These are phyloP conservation scores for Porites australiensis DNA, from an alignment of 64 coral and sea anemone species.

Conservation along the genomic window DNA sequence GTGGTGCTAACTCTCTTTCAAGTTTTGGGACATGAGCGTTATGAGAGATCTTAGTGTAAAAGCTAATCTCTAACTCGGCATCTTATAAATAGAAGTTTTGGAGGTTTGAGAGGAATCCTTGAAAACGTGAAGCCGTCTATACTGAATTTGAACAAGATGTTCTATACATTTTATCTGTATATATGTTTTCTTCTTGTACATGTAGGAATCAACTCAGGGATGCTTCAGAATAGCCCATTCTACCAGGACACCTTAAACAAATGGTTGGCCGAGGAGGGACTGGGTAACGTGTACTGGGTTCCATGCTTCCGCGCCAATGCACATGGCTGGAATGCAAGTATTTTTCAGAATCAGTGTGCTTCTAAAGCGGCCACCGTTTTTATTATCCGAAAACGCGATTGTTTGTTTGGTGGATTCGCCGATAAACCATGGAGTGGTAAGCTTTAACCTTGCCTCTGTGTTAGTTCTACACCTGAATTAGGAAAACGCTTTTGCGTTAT, in stretches of 20 bases:
- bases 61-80: too few relatives aligned
- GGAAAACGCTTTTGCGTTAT: too few relatives aligned
- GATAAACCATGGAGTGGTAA: constrained; percentile 28
- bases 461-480: too few relatives aligned
- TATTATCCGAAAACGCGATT: constrained; percentile 8
- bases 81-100: too few relatives aligned
- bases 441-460: too few relatives aligned
- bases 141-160: not conserved
- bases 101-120: too few relatives aligned
- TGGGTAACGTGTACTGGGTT: not conserved
- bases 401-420: constrained; percentile 24
- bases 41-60: too few relatives aligned
- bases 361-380: not conserved
- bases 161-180: not conserved
- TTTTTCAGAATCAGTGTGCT: constrained; percentile 6
- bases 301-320: constrained; percentile 18
- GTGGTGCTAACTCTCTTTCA: too few relatives aligned
- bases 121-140: not conserved
- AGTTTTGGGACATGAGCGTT: too few relatives aligned
- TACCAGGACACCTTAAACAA: not conserved
- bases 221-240: not conserved
- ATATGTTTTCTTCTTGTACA: not conserved
- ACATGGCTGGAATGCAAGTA: not conserved
- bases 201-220: not conserved
- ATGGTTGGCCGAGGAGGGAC: not conserved